phyloP scores from a whole-genome alignment of 2,797 vertebrate species.

The Gouania willdenowi region DNA sequence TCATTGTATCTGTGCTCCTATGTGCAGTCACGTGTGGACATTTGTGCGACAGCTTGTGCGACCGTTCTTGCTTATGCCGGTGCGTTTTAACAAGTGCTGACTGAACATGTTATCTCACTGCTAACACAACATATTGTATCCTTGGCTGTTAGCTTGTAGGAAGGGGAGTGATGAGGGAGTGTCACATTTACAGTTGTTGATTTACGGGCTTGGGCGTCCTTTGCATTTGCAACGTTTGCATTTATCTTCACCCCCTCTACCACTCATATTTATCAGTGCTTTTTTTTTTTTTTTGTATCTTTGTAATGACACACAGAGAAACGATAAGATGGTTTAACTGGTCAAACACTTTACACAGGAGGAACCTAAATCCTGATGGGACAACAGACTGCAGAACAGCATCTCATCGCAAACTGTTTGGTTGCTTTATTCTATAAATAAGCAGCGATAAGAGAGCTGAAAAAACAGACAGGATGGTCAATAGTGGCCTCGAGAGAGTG shows the following conservation, averaged over 20 bases:
- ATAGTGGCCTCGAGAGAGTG: constrained; percentile 38
- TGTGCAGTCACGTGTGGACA: background rate
- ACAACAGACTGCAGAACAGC: constrained; percentile 43
- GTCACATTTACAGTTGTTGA: constrained; percentile 53
- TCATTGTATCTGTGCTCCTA: background rate
- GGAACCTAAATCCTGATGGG: constrained; percentile 37
- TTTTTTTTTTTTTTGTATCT: constrained; percentile 10
- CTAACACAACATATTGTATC: constrained; percentile 53
- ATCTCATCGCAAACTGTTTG: constrained; percentile 42
- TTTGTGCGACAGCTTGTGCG: background rate
- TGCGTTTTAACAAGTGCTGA: constrained; percentile 13
- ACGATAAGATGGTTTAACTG: constrained; percentile 7
- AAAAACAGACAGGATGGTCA: constrained; percentile 65
- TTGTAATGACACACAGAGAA: constrained; percentile 4
- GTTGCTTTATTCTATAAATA: constrained; percentile 73
- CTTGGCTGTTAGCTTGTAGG: constrained; percentile 51
- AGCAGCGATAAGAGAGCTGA: constrained; percentile 61
- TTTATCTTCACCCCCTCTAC: constrained; percentile 13
- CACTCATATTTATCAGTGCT: constrained; percentile 7
- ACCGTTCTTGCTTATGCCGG: constrained; percentile 5
- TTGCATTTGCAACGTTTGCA: constrained; percentile 15
- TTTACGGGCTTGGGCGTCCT: constrained; percentile 22
- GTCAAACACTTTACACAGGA: constrained; percentile 25
- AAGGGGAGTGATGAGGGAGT: constrained; percentile 51
- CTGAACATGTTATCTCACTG: constrained; percentile 47